Evolutionary conservation across 30 jellyfish, hydroid and myxozoan species (phyloP).

Genomic region (Sanderia malayensis): DNA sequence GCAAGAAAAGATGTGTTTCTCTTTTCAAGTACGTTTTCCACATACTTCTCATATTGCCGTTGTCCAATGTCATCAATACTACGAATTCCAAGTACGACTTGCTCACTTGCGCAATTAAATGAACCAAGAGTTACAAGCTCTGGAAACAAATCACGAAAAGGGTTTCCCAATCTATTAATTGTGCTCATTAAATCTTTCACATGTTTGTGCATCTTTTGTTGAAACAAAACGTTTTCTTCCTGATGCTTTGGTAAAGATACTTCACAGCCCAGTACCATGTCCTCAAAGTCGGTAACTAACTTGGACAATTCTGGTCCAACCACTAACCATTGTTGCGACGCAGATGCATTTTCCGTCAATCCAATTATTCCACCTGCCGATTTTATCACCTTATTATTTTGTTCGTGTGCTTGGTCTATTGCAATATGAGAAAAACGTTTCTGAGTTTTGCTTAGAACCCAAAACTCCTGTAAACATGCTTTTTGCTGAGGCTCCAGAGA

Average conservation of each 20-base stretch:
- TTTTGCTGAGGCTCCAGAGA: constrained; percentile 10
- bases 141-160: constrained; percentile 8
- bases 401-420: constrained; percentile 26
- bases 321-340: constrained; percentile 14
- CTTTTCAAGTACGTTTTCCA: constrained; percentile 18
- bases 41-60: constrained; percentile 8
- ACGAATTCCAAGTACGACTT: constrained; percentile 7
- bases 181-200: constrained; percentile 6
- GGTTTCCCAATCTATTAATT: constrained; percentile 11
- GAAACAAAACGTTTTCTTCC: constrained; percentile 6
- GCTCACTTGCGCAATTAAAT: constrained; percentile 12
- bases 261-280: constrained; percentile 12
- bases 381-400: constrained; percentile 6
- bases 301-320: constrained; percentile 21
- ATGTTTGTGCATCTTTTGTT: constrained; percentile 14
- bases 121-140: constrained; percentile 11
- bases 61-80: constrained; percentile 1
- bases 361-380: constrained; percentile 19
- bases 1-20: constrained; percentile 6
- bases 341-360: constrained; percentile 4
- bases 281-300: constrained; percentile 9
- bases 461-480: constrained; percentile 8
- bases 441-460: constrained; percentile 16
- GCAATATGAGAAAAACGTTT: constrained; percentile 20
- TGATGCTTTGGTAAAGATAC: constrained; percentile 13